These are phyloP conservation scores for Drosophila buzzatii DNA, from an alignment of 2,888 invertebrate genomes.

Conservation along the genomic window DNA sequence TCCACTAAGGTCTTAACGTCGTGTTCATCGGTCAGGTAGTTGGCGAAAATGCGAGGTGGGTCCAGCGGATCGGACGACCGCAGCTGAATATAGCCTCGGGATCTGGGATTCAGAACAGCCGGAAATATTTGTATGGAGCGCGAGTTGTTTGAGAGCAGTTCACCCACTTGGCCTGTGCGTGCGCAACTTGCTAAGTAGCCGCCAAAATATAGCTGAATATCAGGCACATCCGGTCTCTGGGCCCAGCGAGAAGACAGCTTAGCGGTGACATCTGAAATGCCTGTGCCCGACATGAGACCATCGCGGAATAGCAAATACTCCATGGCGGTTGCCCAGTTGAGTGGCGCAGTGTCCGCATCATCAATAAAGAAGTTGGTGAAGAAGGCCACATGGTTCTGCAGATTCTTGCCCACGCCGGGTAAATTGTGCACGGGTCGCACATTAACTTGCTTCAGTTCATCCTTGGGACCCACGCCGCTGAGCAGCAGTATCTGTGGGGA, in stretches of 20 bases:
- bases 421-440: constrained; percentile 90
- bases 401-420: constrained; percentile 93
- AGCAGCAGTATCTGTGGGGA: constrained; percentile 96
- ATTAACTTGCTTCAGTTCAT: constrained; percentile 88
- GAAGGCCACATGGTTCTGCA: constrained; percentile 94
- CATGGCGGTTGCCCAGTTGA: constrained; percentile 97
- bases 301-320: constrained; percentile 95
- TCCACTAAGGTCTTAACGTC: constrained; percentile 93
- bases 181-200: constrained; percentile 95
- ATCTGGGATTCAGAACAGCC: constrained; percentile 93
- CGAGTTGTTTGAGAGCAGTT: constrained; percentile 89
- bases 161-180: constrained; percentile 94
- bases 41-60: constrained; percentile 94
- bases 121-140: constrained; percentile 91
- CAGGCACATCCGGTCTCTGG: constrained; percentile 91
- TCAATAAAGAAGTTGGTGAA: constrained; percentile 92
- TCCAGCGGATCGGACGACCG: constrained; percentile 91
- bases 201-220: constrained; percentile 94
- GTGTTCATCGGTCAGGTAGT: constrained; percentile 87
- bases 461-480: constrained; percentile 94
- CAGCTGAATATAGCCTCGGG: constrained; percentile 92
- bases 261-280: constrained; percentile 94
- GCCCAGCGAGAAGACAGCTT: constrained; percentile 93
- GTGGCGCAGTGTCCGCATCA: constrained; percentile 92
- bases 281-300: constrained; percentile 95